These are phyloP conservation scores for Aurelia coerulea DNA, from an alignment of 30 jellyfish, hydroid and myxozoan genomes.

Conservation along the genomic window DNA sequence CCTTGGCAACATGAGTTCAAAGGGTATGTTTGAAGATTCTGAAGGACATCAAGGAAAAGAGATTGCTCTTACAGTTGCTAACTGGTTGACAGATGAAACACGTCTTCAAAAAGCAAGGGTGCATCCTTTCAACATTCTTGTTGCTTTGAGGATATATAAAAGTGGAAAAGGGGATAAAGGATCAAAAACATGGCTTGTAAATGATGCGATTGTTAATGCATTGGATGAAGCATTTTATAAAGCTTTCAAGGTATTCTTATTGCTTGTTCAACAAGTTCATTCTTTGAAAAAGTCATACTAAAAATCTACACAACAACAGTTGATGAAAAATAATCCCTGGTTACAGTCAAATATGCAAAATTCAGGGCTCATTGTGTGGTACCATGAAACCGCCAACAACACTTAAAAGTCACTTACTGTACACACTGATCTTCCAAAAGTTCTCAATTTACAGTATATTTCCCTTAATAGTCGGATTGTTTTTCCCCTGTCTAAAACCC, in stretches of 20 bases:
- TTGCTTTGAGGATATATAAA: slow-evolving; percentile 62
- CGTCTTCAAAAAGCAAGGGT: slow-evolving; percentile 66
- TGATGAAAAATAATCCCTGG: no score
- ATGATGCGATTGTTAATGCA: slow-evolving; percentile 22
- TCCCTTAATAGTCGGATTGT: no score
- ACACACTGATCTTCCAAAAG: no score
- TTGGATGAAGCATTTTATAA: slow-evolving; percentile 67
- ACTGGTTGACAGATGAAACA: slow-evolving; percentile 45
- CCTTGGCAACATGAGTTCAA: slow-evolving; percentile 77
- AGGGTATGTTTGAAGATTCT: slow-evolving; percentile 56
- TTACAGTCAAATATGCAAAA: no score
- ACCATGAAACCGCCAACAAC: no score
- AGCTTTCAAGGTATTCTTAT: slow-evolving; percentile 53
- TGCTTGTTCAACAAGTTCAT: neutral
- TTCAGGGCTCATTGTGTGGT: no score
- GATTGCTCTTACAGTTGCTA: slow-evolving; percentile 17
- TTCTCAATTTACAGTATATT: no score
- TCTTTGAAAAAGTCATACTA: no score
- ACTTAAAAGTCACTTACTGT: no score
- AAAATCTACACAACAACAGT: no score
- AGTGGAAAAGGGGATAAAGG: slow-evolving; percentile 56
- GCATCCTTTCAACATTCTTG: slow-evolving; percentile 71
- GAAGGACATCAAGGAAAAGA: slow-evolving; percentile 36
- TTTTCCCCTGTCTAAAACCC: no score
- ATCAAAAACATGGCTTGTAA: slow-evolving; percentile 51